These are phyloP conservation scores for Heteronetta atricapilla DNA, from an alignment of 2,113 vertebrate species.

Conservation along the genomic window DNA sequence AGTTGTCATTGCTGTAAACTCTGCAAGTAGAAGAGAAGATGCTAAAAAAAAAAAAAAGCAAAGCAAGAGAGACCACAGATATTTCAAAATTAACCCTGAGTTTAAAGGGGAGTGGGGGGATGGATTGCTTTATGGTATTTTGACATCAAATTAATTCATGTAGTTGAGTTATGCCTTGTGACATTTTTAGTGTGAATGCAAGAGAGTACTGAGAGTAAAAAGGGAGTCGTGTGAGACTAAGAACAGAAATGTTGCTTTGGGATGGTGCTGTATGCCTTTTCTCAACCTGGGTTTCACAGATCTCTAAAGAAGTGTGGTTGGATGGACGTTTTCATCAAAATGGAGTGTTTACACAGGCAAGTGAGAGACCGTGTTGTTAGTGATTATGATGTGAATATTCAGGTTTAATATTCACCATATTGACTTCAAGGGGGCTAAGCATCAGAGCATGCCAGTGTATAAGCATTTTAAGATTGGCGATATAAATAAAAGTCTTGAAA, in stretches of 20 bases:
- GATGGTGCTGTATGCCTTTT: background rate
- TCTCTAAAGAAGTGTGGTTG: background rate
- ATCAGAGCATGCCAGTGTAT: background rate
- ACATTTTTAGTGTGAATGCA: background rate
- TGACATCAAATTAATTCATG: background rate
- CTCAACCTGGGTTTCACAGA: background rate
- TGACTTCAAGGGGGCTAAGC: background rate
- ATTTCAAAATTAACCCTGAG: background rate
- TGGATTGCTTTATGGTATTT: background rate
- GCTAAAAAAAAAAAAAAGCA: background rate
- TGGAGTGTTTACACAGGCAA: background rate
- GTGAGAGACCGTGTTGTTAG: background rate
- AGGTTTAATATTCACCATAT: background rate
- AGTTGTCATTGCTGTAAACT: background rate
- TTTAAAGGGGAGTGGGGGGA: background rate
- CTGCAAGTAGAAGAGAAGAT: background rate
- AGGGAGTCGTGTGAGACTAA: rapidly evolving
- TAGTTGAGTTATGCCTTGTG: background rate
- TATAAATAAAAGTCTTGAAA: background rate
- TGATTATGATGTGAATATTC: background rate
- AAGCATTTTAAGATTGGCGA: background rate
- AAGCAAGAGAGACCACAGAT: background rate
- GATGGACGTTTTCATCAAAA: background rate
- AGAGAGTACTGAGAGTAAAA: background rate
- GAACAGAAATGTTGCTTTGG: background rate